These are phyloP conservation scores for Sorex maritimensis DNA, from an alignment of 2,797 vertebrate genomes.

Conservation along the genomic window DNA sequence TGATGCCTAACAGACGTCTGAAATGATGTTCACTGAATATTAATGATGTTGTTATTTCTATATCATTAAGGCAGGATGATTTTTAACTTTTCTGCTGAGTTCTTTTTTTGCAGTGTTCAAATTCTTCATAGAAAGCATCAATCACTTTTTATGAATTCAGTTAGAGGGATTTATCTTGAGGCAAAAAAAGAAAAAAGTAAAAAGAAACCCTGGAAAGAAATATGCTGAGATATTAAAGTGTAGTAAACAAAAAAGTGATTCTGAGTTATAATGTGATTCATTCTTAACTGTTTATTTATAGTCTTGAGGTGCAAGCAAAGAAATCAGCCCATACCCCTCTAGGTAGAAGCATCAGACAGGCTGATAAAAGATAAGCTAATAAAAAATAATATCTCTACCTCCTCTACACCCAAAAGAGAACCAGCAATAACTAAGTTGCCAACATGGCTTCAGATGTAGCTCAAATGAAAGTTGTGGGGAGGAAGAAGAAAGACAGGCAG, in stretches of 20 bases:
- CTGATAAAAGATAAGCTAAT: no score
- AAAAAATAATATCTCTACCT: no score
- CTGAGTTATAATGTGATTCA: background rate
- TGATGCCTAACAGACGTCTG: constrained; percentile 24
- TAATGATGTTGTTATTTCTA: constrained; percentile 1
- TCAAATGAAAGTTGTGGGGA: no score
- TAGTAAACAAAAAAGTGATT: constrained; percentile 2
- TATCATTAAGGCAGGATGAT: background rate
- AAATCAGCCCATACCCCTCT: no score
- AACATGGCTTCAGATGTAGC: no score
- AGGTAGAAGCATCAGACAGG: no score
- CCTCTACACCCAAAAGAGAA: no score
- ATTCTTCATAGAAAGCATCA: background rate
- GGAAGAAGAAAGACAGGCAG: no score
- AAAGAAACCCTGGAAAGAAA: constrained; percentile 1
- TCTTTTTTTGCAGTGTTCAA: background rate
- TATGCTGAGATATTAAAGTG: background rate
- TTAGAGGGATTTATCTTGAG: background rate
- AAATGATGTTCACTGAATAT: constrained; percentile 43
- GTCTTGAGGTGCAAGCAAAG: background rate
- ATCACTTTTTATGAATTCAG: constrained; percentile 36
- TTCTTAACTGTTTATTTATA: background rate
- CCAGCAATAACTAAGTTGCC: no score
- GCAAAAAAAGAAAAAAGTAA: background rate
- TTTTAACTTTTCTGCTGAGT: constrained; percentile 21